These are phyloP conservation scores for Rhinolophus ferrumequinum DNA, from an alignment of 2,113 vertebrate species.

Conservation along the genomic window DNA sequence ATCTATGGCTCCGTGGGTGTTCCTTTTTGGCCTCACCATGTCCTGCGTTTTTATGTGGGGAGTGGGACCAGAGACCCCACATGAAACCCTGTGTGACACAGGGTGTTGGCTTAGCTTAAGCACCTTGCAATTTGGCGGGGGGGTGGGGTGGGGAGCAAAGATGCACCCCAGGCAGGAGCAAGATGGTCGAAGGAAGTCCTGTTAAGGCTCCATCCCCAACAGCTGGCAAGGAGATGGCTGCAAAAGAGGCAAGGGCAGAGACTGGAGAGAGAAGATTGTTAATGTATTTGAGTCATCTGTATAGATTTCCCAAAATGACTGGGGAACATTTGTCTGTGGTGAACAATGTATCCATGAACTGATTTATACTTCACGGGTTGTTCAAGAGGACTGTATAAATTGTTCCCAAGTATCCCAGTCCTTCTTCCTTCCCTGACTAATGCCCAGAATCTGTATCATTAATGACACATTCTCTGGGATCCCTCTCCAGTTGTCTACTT, in stretches of 20 bases:
- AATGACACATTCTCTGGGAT: neutral
- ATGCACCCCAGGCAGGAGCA: accelerated
- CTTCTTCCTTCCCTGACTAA: neutral
- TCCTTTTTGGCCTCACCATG: too few species aligned
- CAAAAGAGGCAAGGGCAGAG: neutral
- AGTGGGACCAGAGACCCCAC: too few species aligned
- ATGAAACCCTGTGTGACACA: too few species aligned
- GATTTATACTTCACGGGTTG: neutral
- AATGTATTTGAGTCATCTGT: neutral
- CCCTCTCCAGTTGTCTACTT: neutral
- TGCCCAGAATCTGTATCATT: neutral
- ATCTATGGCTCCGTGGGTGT: too few species aligned
- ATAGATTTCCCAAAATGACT: neutral
- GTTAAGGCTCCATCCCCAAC: accelerated
- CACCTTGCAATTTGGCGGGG: neutral
- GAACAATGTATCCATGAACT: neutral
- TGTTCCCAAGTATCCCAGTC: neutral
- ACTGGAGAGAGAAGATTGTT: neutral
- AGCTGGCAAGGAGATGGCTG: neutral
- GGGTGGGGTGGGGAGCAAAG: accelerated
- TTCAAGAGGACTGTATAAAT: neutral
- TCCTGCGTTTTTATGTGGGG: too few species aligned
- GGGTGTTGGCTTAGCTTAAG: neutral
- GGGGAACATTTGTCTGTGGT: neutral
- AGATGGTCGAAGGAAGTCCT: neutral